Conservation (phyloP, 2,113 vertebrate species). For the Lampris megalopsis region DNA sequence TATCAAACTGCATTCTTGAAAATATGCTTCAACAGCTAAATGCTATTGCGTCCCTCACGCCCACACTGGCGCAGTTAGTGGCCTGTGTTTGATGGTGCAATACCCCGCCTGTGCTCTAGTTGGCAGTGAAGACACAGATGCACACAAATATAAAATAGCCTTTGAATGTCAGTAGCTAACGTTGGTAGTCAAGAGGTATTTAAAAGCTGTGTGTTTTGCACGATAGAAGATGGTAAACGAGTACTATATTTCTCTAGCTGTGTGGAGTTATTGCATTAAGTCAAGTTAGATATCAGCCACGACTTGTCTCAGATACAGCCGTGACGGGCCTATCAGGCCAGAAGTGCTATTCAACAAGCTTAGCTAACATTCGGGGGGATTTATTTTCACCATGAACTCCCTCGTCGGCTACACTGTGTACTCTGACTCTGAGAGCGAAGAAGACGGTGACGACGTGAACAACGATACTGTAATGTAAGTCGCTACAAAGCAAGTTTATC, state of each 20-base stretch:
- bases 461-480: constrained; percentile 25
- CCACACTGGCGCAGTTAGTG: too few species aligned
- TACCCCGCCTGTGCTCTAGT: constrained; percentile 39
- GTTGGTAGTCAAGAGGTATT: not conserved
- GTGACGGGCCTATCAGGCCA: not conserved
- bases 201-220: not conserved
- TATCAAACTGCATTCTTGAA: too few species aligned
- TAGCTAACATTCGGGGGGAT: constrained; percentile 9
- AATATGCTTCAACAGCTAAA: too few species aligned
- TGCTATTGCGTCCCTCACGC: too few species aligned
- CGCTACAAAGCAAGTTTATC: not conserved
- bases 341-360: not conserved
- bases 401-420: constrained; percentile 82
- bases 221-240: not conserved
- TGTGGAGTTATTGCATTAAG: not conserved
- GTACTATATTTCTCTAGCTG: not conserved
- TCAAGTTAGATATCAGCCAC: accelerated
- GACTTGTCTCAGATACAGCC: not conserved
- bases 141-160: constrained; percentile 23
- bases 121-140: not conserved
- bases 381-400: constrained; percentile 66
- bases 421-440: constrained; percentile 80
- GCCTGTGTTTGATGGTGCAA: constrained; percentile 11
- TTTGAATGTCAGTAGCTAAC: constrained; percentile 26
- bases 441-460: constrained; percentile 54